Evolutionary conservation across 2,113 vertebrate genomes (phyloP), one percentile per base, ranked within the genome.

Genomic region (Haliaeetus leucogaster): DNA sequence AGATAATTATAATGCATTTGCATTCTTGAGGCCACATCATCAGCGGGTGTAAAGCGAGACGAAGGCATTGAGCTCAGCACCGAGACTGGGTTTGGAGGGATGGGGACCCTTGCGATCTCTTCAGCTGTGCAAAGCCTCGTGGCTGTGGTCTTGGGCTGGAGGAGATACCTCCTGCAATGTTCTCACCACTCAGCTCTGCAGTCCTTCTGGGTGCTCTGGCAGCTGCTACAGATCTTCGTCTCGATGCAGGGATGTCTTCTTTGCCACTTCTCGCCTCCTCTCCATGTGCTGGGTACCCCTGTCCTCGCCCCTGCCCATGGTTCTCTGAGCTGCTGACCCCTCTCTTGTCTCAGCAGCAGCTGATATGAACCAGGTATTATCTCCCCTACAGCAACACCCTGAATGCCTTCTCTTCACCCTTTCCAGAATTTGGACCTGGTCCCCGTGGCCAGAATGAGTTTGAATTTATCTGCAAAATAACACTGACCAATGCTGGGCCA

Each of bases 1-100:
- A 61, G 29, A 80, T 66, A 86, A 92, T 92, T 92, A 67, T 23
- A 77, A 92, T 17, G 27, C 42, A 80, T 89, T 92, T 86, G 55
- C 36, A 71, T 82, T 86, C 85, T 30, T 5, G 5, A 22, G 62
- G 50, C 77, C 52, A 83, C 34, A 56, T 43, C 50, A 55, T 36
- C 47, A 83, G 38, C 0, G 11, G 47, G 26, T 61, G 34, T 62
- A 80, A 93, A 73, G 26, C 0, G 0, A 83, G 67, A 86, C 34
- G 66, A 71, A 91, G n/a, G 61, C 48, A 82, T 7, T 34, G 48
- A 70, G 59, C 55, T 65, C 62, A 47, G 42, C 43, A 47, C 36
- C 1, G 1, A 73, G 56, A 21, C 25, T 17, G 45, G 16, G 11
- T 79, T 61, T 2, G 5, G 34, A 71, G 27, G 32, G 47, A 59